A percentile compares a stretch with the other conserved stretches of the same genome.
These are phyloP conservation scores for Ostrea edulis DNA, from an alignment of 1,140 invertebrate genomes.

Conservation along the genomic window DNA sequence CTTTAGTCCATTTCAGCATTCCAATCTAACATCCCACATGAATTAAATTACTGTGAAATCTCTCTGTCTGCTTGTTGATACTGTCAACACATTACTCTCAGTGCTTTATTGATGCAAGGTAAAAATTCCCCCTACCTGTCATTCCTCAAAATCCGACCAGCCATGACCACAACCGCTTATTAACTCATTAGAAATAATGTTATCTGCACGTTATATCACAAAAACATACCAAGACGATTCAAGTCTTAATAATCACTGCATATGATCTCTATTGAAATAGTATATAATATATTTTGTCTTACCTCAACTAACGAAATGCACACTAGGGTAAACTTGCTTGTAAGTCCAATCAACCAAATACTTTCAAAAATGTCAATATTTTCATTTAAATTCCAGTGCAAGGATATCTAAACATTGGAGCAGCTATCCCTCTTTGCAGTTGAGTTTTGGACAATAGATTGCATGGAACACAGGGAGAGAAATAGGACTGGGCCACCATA, in stretches of 20 bases:
- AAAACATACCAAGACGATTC: neutral
- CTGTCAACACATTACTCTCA: neutral
- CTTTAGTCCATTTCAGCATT: constrained; percentile 12
- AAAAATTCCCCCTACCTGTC: constrained; percentile 10
- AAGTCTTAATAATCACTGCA: neutral
- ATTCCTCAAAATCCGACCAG: constrained; percentile 9
- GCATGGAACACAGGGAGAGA: neutral
- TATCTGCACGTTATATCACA: constrained; percentile 20
- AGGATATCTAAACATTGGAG: neutral
- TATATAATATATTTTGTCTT: neutral
- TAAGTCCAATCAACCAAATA: constrained; percentile 19
- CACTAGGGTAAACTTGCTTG: neutral
- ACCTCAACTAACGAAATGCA: neutral
- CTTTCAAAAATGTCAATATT: constrained; percentile 31
- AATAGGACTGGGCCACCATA: neutral
- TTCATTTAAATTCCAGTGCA: constrained; percentile 34
- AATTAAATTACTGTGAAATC: constrained; percentile 32
- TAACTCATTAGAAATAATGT: constrained; percentile 23
- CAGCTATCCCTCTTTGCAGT: neutral
- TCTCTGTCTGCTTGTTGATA: constrained; percentile 10
- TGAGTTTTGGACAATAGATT: neutral
- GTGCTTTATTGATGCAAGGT: constrained; percentile 24
- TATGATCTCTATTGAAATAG: neutral
- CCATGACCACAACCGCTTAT: constrained; percentile 3
- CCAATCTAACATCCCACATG: constrained; percentile 30